Conservation (phyloP, 1,140 invertebrate genomes). For the Galleria mellonella region DNA sequence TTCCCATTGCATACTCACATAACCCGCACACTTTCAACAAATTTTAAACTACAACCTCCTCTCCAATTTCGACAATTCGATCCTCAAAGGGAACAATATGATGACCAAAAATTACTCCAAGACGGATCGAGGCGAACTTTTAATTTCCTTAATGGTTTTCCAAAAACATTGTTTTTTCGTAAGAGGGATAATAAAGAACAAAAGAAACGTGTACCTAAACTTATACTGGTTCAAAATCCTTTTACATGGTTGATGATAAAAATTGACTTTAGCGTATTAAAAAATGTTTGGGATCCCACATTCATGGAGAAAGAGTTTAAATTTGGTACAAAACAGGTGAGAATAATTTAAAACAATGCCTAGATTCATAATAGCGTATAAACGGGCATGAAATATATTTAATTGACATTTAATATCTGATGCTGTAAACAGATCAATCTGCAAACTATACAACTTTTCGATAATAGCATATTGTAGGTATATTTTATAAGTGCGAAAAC, state of each 20-base stretch:
- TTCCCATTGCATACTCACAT: neutral
- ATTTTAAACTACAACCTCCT: constrained; percentile 2
- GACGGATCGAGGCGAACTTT: constrained; percentile 8
- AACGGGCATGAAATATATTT: no score
- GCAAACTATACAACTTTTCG: no score
- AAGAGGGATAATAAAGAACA: constrained; percentile 24
- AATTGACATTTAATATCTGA: no score
- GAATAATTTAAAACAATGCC: neutral
- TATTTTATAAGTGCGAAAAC: no score
- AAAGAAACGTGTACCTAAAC: constrained; percentile 46
- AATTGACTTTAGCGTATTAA: constrained; percentile 54
- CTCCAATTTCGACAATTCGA: constrained; percentile 26
- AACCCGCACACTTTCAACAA: neutral
- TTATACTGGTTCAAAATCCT: constrained; percentile 61
- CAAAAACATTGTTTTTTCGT: constrained; percentile 31
- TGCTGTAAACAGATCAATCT: no score
- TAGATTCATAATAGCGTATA: no score
- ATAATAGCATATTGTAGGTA: no score
- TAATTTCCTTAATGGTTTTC: constrained; percentile 21
- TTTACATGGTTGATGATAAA: constrained; percentile 59
- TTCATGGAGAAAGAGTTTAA: constrained; percentile 60
- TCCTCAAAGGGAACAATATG: constrained; percentile 12
- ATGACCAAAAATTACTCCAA: constrained; percentile 16
- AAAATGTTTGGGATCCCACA: constrained; percentile 49
- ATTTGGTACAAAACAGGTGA: constrained; percentile 56